Conservation (phyloP, 1,140 invertebrate species). For the Ylistrum balloti region DNA sequence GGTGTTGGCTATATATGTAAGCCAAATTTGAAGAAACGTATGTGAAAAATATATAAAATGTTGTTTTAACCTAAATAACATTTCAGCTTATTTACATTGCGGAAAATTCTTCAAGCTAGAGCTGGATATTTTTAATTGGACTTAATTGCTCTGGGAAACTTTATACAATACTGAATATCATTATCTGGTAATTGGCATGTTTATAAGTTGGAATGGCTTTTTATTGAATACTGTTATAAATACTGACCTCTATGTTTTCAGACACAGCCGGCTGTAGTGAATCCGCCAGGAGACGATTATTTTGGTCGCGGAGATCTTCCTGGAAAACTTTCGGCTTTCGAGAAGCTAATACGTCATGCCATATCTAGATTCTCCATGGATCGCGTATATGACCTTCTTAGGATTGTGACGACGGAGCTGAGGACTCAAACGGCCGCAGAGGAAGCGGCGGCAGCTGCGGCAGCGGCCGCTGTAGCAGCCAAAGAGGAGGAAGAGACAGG, state of each 20-base stretch:
- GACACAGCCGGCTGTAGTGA: background rate
- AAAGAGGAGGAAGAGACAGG: background rate
- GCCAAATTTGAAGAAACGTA: no score
- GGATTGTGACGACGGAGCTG: constrained; percentile 47
- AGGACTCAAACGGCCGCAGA: constrained; percentile 18
- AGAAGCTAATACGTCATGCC: constrained; percentile 60
- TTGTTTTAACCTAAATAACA: no score
- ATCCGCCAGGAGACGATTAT: constrained; percentile 10
- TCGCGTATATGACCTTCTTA: constrained; percentile 53
- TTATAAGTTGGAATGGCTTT: no score
- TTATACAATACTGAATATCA: no score
- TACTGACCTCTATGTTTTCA: background rate
- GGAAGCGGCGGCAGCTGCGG: background rate
- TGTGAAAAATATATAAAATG: background rate
- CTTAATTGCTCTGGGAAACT: no score
- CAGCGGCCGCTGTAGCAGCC: background rate
- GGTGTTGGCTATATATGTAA: no score
- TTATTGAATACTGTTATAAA: no score
- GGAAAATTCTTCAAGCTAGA: no score
- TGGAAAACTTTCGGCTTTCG: constrained; percentile 56
- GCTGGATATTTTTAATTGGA: no score
- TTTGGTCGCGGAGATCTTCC: constrained; percentile 43
- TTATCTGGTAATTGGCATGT: no score
- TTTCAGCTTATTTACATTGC: no score
- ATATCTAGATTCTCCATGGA: constrained; percentile 62